Conservation (phyloP, 1,140 invertebrate species). For the Nixonia krombeini region DNA sequence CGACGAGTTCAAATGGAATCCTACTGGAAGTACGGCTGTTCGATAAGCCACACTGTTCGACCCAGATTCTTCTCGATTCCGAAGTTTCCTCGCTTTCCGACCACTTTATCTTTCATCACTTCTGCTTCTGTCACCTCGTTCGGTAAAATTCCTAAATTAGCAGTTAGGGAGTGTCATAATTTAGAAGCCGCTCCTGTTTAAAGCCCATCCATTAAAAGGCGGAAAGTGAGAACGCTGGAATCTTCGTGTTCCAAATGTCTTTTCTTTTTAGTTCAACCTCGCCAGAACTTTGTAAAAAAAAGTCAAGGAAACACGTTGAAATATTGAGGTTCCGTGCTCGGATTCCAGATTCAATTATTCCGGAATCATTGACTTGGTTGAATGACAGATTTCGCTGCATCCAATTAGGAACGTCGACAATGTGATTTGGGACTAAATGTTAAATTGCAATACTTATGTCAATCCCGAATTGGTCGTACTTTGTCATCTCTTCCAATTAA, state of each 20-base stretch:
- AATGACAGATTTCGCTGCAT: slow-evolving; percentile 2
- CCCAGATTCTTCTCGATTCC: slow-evolving; percentile 39
- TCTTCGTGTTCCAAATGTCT: not conserved
- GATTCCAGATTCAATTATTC: too few species aligned
- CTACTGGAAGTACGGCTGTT: slow-evolving; percentile 37
- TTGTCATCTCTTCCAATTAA: slow-evolving; percentile 36
- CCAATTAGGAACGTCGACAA: slow-evolving; percentile 7
- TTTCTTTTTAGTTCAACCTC: too few species aligned
- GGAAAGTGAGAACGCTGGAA: slow-evolving; percentile 10
- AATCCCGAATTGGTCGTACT: too few species aligned
- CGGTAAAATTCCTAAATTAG: slow-evolving; percentile 34
- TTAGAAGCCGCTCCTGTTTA: not conserved
- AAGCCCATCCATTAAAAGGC: too few species aligned
- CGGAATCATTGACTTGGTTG: not conserved
- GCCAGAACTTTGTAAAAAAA: too few species aligned
- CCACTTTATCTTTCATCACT: slow-evolving; percentile 39
- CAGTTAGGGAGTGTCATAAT: not conserved
- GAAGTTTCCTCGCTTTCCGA: slow-evolving; percentile 33
- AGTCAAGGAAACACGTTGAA: too few species aligned
- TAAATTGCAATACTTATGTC: too few species aligned
- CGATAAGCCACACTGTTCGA: slow-evolving; percentile 44
- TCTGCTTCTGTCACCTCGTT: slow-evolving; percentile 8
- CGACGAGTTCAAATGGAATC: slow-evolving; percentile 47
- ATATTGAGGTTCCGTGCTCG: too few species aligned
- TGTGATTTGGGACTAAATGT: too few species aligned